phyloP scores from a whole-genome alignment of 2,888 invertebrate species.

The Athrips mouffetella region DNA sequence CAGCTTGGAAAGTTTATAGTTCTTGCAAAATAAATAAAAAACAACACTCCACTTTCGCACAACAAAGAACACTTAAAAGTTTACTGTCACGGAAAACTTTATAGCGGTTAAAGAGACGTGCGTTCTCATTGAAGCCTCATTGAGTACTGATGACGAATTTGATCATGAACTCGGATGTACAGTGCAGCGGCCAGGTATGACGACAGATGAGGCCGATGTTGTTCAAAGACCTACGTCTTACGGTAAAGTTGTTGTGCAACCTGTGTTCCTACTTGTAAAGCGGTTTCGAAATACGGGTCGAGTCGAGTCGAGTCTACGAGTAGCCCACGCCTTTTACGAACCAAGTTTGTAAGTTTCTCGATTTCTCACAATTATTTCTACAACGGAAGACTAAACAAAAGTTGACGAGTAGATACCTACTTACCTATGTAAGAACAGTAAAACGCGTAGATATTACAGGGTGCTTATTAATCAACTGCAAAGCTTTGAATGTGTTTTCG shows the following conservation, averaged over 20 bases:
- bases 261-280: not conserved
- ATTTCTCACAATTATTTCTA: not conserved
- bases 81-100: constrained; percentile 43
- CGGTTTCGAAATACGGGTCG: constrained; percentile 5
- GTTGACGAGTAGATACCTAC: not conserved
- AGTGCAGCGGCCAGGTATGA: constrained; percentile 11
- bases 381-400: not conserved
- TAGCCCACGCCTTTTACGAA: not conserved
- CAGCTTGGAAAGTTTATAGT: constrained; percentile 45
- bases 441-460: not conserved
- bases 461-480: no score
- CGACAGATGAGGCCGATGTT: constrained; percentile 6
- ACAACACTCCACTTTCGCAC: constrained; percentile 37
- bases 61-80: constrained; percentile 39
- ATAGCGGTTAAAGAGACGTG: constrained; percentile 33
- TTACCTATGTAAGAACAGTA: not conserved
- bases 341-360: constrained; percentile 11
- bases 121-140: constrained; percentile 32
- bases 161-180: constrained; percentile 12
- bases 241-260: not conserved
- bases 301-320: no score
- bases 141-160: constrained; percentile 50
- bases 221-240: not conserved
- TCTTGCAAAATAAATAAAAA: constrained; percentile 27
- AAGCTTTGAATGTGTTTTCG: no score